Evolutionary conservation across 2,888 invertebrate genomes (phyloP).

Genomic region (Dusona sp.): DNA sequence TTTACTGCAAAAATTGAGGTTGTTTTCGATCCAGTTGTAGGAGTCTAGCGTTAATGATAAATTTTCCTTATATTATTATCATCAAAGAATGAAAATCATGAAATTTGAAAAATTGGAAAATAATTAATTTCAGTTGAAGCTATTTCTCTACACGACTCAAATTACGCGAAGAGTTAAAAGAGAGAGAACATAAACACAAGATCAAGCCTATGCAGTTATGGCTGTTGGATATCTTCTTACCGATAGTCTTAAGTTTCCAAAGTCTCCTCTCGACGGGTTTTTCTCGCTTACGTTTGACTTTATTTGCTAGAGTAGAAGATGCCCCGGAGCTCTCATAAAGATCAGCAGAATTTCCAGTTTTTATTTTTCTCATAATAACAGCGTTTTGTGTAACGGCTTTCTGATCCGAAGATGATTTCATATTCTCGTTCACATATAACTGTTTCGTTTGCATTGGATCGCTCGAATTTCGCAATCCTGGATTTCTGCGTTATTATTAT

Average conservation of each 20-base stretch:
- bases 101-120: neutral
- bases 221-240: slow-evolving; percentile 66
- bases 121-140: neutral
- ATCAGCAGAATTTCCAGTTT: slow-evolving; percentile 52
- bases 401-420: slow-evolving; percentile 72
- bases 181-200: neutral
- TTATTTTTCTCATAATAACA: slow-evolving; percentile 43
- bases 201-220: neutral
- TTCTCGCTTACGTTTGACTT: slow-evolving; percentile 63
- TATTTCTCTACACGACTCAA: neutral
- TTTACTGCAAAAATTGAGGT: no score
- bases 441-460: slow-evolving; percentile 71
- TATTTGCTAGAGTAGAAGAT: slow-evolving; percentile 64
- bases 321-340: slow-evolving; percentile 64
- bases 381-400: slow-evolving; percentile 61
- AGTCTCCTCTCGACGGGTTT: slow-evolving; percentile 71
- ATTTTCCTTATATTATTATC: no score
- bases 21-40: no score
- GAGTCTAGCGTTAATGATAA: no score
- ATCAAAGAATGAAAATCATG: neutral
- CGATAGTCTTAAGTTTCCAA: slow-evolving; percentile 77
- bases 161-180: neutral
- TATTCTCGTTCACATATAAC: slow-evolving; percentile 71
- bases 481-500: slow-evolving; percentile 67
- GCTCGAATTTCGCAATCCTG: slow-evolving; percentile 66